Evolutionary conservation across 2,888 invertebrate species (phyloP).

Genomic region (Thyatira batis): DNA sequence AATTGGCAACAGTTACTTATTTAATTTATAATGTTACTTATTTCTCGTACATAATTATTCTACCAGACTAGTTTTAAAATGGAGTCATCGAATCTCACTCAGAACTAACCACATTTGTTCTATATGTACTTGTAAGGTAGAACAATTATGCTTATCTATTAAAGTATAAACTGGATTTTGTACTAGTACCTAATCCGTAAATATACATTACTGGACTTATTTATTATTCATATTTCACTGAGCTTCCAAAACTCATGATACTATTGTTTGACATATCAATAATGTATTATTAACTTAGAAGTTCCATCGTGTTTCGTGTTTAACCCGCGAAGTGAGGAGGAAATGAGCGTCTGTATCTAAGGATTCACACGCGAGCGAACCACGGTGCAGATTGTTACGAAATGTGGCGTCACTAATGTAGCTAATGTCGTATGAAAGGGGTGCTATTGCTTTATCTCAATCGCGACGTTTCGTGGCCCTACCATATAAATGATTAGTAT

Average conservation of each 20-base stretch:
- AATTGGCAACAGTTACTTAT: too few species aligned
- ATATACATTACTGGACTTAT: too few species aligned
- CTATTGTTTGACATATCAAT: constrained; percentile 24
- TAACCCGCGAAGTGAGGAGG: constrained; percentile 58
- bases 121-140: too few species aligned
- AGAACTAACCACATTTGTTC: too few species aligned
- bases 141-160: too few species aligned
- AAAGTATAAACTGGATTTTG: too few species aligned
- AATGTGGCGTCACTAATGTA: constrained; percentile 81
- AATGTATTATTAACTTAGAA: constrained; percentile 11
- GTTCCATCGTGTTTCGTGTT: constrained; percentile 37
- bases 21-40: too few species aligned
- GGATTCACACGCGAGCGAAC: constrained; percentile 79
- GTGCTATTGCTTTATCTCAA: constrained; percentile 73
- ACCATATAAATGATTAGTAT: constrained; percentile 46
- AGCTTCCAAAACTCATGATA: constrained; percentile 7
- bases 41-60: too few species aligned
- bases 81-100: too few species aligned
- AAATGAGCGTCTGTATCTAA: constrained; percentile 81
- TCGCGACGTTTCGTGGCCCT: constrained; percentile 56
- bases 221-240: too few species aligned
- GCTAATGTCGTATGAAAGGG: constrained; percentile 81
- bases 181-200: too few species aligned
- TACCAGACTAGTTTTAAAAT: too few species aligned
- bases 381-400: constrained; percentile 77